phyloP scores from a whole-genome alignment of 1,140 invertebrate species.

The Hormaphis cornu region DNA sequence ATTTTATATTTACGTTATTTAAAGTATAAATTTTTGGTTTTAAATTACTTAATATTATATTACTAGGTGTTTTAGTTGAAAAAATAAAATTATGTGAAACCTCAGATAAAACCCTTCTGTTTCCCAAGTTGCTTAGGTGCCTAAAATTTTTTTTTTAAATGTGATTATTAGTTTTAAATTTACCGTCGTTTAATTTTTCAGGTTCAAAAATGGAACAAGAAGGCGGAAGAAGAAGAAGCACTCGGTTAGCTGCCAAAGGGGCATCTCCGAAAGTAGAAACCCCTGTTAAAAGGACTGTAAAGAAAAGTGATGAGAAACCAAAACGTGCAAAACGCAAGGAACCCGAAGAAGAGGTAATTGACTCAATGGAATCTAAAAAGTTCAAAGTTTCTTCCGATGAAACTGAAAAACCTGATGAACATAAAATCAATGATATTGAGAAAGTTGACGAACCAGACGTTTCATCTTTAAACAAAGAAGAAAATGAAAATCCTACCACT shows the following conservation, averaged over 20 bases:
- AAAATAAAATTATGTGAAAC: too few species aligned
- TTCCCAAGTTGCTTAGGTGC: too few species aligned
- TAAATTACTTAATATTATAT: too few species aligned
- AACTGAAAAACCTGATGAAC: background rate
- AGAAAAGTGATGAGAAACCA: background rate
- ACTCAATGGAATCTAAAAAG: background rate
- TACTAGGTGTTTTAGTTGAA: too few species aligned
- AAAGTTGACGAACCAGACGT: background rate
- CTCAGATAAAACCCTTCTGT: too few species aligned
- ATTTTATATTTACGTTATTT: too few species aligned
- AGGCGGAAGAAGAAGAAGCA: background rate
- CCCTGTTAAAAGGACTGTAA: background rate
- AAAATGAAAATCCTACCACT: background rate
- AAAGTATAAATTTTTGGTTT: too few species aligned
- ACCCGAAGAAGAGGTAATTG: background rate
- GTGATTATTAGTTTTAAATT: too few species aligned
- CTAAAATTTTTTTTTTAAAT: too few species aligned
- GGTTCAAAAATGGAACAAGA: conserved; percentile 9
- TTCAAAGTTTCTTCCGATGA: background rate
- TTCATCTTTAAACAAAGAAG: background rate
- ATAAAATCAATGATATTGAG: background rate
- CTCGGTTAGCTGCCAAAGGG: background rate
- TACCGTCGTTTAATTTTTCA: background rate
- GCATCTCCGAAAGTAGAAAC: background rate
- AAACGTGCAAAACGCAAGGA: conserved; percentile 12